Evolutionary conservation across 1,140 invertebrate species (phyloP).

Genomic region (silkworm (Bombyx mori)): DNA sequence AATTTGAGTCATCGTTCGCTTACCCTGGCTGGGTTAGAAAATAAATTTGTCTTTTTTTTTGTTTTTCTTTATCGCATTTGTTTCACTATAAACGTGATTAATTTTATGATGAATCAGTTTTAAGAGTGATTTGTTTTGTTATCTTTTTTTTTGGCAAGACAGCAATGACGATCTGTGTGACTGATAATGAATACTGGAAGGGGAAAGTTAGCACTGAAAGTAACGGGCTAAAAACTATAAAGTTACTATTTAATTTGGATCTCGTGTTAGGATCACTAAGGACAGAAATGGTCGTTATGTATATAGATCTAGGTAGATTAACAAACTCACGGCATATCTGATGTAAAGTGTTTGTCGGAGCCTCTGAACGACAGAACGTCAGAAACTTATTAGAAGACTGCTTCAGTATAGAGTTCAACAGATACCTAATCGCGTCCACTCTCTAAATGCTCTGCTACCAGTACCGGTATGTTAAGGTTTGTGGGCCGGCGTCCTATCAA

Average conservation of each 20-base stretch:
- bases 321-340: too few relatives aligned
- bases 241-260: not conserved
- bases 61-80: constrained; percentile 2
- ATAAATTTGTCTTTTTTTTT: constrained; percentile 3
- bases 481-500: too few relatives aligned
- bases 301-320: too few relatives aligned
- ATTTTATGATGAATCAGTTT: not conserved
- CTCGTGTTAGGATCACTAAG: not conserved
- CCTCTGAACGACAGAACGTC: too few relatives aligned
- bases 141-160: not conserved
- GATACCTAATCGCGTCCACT: too few relatives aligned
- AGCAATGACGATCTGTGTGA: too few relatives aligned
- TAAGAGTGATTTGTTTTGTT: not conserved
- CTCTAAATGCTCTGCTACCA: too few relatives aligned
- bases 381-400: too few relatives aligned
- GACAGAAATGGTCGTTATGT: not conserved
- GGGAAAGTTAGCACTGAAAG: not conserved
- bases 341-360: too few relatives aligned
- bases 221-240: not conserved
- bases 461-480: too few relatives aligned
- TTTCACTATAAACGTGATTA: constrained; percentile 6
- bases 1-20: constrained; percentile 43
- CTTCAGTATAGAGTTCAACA: too few relatives aligned
- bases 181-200: too few relatives aligned
- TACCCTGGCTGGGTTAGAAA: constrained; percentile 34